These are phyloP conservation scores for Onthophagus taurus DNA, from an alignment of 1,140 invertebrate genomes.

Conservation along the genomic window DNA sequence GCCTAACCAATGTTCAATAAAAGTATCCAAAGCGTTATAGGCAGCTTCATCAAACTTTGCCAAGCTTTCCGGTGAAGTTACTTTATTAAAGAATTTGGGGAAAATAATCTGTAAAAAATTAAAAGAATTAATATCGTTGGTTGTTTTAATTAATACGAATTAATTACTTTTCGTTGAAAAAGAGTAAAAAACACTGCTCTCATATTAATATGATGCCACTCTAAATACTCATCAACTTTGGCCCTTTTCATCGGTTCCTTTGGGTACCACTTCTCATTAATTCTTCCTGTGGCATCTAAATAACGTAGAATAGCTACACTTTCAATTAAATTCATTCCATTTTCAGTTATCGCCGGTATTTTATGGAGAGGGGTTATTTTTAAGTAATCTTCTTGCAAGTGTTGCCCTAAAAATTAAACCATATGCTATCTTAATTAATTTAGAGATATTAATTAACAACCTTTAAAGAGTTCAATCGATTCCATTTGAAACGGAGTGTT, in stretches of 20 bases:
- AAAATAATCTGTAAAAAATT: too few species aligned
- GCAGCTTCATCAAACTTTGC: constrained; percentile 42
- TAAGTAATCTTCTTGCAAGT: too few species aligned
- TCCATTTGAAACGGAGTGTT: too few species aligned
- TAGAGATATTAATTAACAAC: too few species aligned
- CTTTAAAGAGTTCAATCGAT: too few species aligned
- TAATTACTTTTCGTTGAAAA: constrained; percentile 57
- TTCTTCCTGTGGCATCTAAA: constrained; percentile 42
- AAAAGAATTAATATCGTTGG: constrained; percentile 28
- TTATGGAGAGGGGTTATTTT: too few species aligned
- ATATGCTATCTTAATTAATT: too few species aligned
- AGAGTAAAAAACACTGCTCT: too few species aligned
- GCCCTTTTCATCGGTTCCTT: constrained; percentile 56
- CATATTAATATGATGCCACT: constrained; percentile 77
- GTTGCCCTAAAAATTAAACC: too few species aligned
- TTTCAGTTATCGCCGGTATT: too few species aligned
- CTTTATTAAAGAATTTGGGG: too few species aligned
- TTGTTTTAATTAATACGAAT: too few species aligned
- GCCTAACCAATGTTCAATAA: constrained; percentile 55
- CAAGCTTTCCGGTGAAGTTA: constrained; percentile 39
- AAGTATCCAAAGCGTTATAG: constrained; percentile 44
- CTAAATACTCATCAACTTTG: constrained; percentile 71
- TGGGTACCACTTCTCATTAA: constrained; percentile 64
- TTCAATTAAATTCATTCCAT: constrained; percentile 34
- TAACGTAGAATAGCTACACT: constrained; percentile 69